A percentile compares a stretch with the other conserved stretches of the same genome.
These are phyloP conservation scores for Plebejus argus DNA, from an alignment of 2,888 invertebrate species.

Conservation along the genomic window DNA sequence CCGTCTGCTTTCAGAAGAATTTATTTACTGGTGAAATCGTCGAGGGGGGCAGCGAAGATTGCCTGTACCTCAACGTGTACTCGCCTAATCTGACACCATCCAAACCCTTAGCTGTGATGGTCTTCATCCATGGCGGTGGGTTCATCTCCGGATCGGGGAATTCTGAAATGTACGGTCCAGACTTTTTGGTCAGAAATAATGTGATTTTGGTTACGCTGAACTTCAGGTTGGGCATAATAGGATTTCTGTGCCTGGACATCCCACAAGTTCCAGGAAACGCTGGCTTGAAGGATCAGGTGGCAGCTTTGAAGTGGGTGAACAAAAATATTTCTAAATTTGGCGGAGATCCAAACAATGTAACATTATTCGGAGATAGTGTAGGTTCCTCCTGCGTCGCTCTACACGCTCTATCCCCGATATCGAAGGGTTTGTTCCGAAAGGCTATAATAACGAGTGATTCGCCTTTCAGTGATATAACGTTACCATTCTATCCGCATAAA, in stretches of 20 bases:
- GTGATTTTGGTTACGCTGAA: constrained; percentile 59
- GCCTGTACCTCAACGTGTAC: constrained; percentile 61
- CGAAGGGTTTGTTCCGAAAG: constrained; percentile 56
- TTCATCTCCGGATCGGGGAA: constrained; percentile 54
- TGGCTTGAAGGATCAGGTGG: constrained; percentile 60
- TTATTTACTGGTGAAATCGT: constrained; percentile 46
- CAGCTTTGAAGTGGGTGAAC: constrained; percentile 55
- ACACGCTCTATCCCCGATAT: constrained; percentile 58
- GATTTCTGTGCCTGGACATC: constrained; percentile 57
- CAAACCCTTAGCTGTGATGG: constrained; percentile 53
- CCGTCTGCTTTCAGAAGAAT: constrained; percentile 13
- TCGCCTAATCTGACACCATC: constrained; percentile 49
- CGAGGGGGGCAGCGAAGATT: constrained; percentile 53
- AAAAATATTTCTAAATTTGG: constrained; percentile 58
- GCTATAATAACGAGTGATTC: constrained; percentile 86
- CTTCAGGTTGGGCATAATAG: constrained; percentile 57
- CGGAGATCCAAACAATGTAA: constrained; percentile 61
- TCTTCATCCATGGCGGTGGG: constrained; percentile 59
- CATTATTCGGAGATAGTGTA: constrained; percentile 56
- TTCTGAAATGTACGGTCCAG: constrained; percentile 52
- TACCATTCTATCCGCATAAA: constrained; percentile 47
- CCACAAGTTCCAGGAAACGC: constrained; percentile 59
- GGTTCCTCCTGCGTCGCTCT: constrained; percentile 51
- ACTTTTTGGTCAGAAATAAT: constrained; percentile 52
- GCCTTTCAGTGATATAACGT: constrained; percentile 59